Evolutionary conservation across 2,797 vertebrate species (phyloP).

Genomic region (Podarcis siculus): DNA sequence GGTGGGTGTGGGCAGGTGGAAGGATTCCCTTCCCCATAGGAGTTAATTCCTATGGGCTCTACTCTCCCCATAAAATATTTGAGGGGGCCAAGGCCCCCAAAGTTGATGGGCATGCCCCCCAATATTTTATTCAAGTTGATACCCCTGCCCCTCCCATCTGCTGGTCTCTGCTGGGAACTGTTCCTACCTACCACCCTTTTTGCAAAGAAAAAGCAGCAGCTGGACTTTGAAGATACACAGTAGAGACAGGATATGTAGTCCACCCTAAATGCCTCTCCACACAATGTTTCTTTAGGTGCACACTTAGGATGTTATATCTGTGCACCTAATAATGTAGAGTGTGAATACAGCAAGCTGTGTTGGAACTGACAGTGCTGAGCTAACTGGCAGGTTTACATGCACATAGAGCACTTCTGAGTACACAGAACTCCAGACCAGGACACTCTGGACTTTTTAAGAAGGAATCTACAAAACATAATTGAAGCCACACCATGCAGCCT

Average conservation of each 20-base stretch:
- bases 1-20: neutral
- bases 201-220: neutral
- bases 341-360: neutral
- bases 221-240: neutral
- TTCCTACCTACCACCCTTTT: neutral
- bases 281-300: neutral
- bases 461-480: constrained; percentile 6
- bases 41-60: neutral
- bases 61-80: neutral
- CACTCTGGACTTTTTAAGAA: neutral
- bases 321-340: neutral
- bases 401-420: neutral
- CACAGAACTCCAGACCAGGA: neutral
- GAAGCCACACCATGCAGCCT: neutral
- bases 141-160: too few species aligned
- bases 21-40: neutral
- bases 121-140: too few species aligned
- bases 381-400: neutral
- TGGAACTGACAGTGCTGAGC: neutral
- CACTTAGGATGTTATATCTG: neutral
- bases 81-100: too few species aligned
- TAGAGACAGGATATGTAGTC: neutral
- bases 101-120: too few species aligned
- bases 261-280: neutral
- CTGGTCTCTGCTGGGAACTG: neutral